Base-by-base conservation (phyloP, 2,113 vertebrate genomes). In the Brachypodius melanocephalos region DNA sequence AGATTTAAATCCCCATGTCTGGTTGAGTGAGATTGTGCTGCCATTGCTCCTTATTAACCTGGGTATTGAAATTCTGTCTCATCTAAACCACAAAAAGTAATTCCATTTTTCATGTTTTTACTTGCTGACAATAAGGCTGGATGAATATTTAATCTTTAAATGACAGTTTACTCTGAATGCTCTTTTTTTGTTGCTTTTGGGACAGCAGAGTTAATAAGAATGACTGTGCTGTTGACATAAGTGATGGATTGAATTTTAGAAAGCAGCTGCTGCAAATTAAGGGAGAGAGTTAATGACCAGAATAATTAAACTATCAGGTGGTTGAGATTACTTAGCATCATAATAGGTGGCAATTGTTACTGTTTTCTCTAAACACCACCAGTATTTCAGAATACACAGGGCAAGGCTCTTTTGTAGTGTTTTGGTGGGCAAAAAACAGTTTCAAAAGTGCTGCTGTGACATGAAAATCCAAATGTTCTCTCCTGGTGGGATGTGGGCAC, bases 231-330 rank as follows among this genome's bases (percentile, higher is more conserved):
- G 67, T 36, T 90, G 89, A 91, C 77, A 55, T 11, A 89, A 92
- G 42, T 48, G 65, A 45, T 68, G 16, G 31, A 77, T 61, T 77
- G 81, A 65, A 72, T 76, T 91, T 77, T 73, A 57, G 46, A 88
- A 86, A 91, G 85, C 77, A 93, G 93, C 71, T 88, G 74, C 66
- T 89, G 46, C 63, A 79, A 89, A 95, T 91, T 61, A 92, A 69
- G 42, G 46, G 45, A 68, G 45, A 68, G 61, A 75, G 25, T 54
- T 73, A 91, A 89, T 91, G 59, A 68, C 48, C 11, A 59, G 54
- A 88, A 88, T 69, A 91, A 94, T 91, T 91, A 76, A 82, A 94
- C 68, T 91, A 96, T 52, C 74, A 65, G 29, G 58, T 73, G 69
- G 38, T 17, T 89, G 55, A 57, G 85, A 63, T 67, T 63, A 55